Percentiles rank a stretch among this genome's conserved stretches.
Evolutionary conservation across 2,797 vertebrate species (phyloP).

Genomic region (Kryptopterus vitreolus): DNA sequence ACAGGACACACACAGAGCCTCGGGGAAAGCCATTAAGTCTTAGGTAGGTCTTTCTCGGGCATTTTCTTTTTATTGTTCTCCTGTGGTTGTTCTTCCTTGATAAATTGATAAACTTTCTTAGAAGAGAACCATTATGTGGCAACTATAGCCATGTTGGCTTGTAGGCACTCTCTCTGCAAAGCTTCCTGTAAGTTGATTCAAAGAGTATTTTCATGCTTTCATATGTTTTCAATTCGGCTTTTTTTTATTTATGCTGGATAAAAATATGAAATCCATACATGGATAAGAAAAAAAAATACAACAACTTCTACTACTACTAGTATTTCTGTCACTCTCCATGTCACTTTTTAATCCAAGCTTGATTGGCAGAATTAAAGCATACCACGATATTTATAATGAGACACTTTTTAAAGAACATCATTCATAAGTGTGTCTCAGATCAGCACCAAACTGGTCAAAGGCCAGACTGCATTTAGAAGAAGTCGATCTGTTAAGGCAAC

Average conservation of each 20-base stretch:
- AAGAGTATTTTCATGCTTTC: not conserved
- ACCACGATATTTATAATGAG: not conserved
- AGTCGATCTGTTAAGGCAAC: not conserved
- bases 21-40: slow-evolving; percentile 31
- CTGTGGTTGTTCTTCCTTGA: slow-evolving; percentile 21
- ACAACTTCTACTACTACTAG: not conserved
- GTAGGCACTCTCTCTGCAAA: not conserved
- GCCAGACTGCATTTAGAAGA: not conserved
- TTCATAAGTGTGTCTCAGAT: not conserved
- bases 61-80: slow-evolving; percentile 44
- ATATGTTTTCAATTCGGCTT: not conserved
- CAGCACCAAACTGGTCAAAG: not conserved
- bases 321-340: not conserved
- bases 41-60: slow-evolving; percentile 28
- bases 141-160: not conserved
- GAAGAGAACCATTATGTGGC: slow-evolving; percentile 21
- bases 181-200: not conserved
- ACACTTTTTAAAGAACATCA: not conserved
- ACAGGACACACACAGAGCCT: slow-evolving; percentile 13
- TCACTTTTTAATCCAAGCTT: not conserved
- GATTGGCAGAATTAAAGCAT: not conserved
- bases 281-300: not conserved
- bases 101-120: slow-evolving; percentile 24
- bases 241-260: not conserved
- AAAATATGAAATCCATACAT: not conserved